Base-by-base conservation (phyloP, 2,888 invertebrate species). In the Teleiodes luculella region DNA sequence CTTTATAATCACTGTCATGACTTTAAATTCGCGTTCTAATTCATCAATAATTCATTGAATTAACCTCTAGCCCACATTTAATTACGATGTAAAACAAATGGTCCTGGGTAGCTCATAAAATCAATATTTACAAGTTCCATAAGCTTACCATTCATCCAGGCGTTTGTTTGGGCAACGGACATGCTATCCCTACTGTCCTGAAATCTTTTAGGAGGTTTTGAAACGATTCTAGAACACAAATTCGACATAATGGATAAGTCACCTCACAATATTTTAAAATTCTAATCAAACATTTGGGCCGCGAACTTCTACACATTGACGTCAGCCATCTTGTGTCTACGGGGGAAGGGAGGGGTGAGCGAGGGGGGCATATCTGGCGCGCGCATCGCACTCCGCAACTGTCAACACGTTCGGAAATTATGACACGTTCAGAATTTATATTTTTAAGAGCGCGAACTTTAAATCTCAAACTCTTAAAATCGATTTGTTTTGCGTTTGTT, bases 121-220 rank as follows among this genome's bases (percentile, higher is more conserved):
- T 79, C 78, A 77, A 80, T 77, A 78, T 76, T 78, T 77, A 72
- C 70, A 65, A 68, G 68, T 64, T 59, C 59, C 56, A 65, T 62
- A 68, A 55, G 70, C 93, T 94, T 91, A 96, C 96, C 96, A 83
- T 95, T 95, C 91, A 95, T 94, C 96, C 96, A 96, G 72, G 95
- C 92, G 82, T 94, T 95, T 39, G 95, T 94, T 90, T 96, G 95
- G 53, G 94, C 93, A 68, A 95, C 94, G 61, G 94, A 92, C 91
- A 95, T 93, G 75, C 74, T 83, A 61, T 95, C 95, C 76, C 94
- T 78, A 72, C 91, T 92, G 76, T 95, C 95, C 74, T 94, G 94
- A 80, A 93, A 92, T 71, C 95, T 92, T 89, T 95, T 95, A 59
- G 92, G 90, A 61, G 94, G 94, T 84, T 94, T 95, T 64, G 92